phyloP scores from a whole-genome alignment of 2,797 vertebrate genomes.

The Trachops cirrhosus region DNA sequence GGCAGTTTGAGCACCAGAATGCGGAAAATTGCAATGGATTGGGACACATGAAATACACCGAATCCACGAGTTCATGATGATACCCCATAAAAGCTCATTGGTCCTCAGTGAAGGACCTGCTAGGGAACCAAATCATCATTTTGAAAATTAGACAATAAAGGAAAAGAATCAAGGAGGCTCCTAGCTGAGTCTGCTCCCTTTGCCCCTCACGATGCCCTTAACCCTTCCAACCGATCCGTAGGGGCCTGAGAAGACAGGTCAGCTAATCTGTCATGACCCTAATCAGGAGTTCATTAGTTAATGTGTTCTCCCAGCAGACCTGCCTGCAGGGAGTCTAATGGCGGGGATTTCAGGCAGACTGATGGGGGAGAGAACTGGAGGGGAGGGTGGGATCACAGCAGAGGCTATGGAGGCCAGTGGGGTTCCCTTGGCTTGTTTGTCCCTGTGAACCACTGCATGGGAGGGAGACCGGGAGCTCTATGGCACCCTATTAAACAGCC shows the following conservation, averaged over 20 bases:
- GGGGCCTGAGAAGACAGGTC: neutral
- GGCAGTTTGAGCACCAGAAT: neutral
- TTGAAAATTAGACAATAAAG: neutral
- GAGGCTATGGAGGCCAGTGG: neutral
- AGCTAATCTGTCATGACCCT: neutral
- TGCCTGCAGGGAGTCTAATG: neutral
- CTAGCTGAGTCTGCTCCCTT: neutral
- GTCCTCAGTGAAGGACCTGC: neutral
- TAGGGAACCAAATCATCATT: neutral
- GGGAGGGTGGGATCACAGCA: neutral
- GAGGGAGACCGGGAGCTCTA: neutral
- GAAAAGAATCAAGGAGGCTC: neutral
- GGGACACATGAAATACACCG: neutral
- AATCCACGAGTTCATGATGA: neutral
- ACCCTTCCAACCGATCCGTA: neutral
- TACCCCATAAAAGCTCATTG: neutral
- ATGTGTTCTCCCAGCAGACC: neutral
- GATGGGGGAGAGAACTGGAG: neutral
- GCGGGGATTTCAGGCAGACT: neutral
- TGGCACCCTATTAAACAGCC: neutral
- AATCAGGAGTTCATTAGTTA: neutral
- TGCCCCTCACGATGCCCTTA: neutral
- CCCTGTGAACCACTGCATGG: neutral
- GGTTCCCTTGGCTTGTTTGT: neutral
- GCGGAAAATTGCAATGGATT: neutral